Base-by-base conservation (phyloP, 2,113 vertebrate genomes). In the Sander vitreus region DNA sequence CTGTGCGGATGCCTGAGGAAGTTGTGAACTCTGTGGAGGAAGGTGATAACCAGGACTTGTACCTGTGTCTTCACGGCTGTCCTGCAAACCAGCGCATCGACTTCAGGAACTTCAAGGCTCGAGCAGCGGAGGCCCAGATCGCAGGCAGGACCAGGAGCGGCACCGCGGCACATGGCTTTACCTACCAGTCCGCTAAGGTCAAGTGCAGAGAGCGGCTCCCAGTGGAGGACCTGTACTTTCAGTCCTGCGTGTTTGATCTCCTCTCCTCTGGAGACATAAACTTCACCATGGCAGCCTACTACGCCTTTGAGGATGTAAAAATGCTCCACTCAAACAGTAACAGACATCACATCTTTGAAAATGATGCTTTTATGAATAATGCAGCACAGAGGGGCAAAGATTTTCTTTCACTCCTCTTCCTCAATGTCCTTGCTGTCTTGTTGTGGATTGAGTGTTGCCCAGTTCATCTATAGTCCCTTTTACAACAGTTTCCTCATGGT, bases 221-320 rank as follows among this genome's bases (percentile, higher is more conserved):
- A 0, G 97, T 99, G 85, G 97, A 99, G 93, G 98, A 99, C 90
- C 93, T 99, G 68, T 99, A 99, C 91, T 99, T 98, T 85, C 97
- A 99, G 84, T 99, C 98, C 59, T 99, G 98, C 10, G 96, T 99
- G 87, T 99, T 99, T 0, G 98, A 99, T 88, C 97, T 99, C 43
- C 95, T 99, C 54, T 98, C 97, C 25, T 99, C 98, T 0, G 98
- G 98, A 0, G 98, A 99, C 0, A 95, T 98, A 88, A 98, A 98
- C 95, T 99, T 99, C 94, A 99, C 97, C 25, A 95, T 98, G 94
- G 98, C 98, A n/a, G 98, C 98, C 89, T 99, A 97, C 90, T 99
- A 98, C 0, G 98, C 98, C 68, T 95, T 99, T 67, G 97, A 99
- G 94, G 98, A 99, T 0, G 97, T 98, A 75, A 99, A 97, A 93